Base-by-base conservation (phyloP, 2,113 vertebrate genomes). In the Oxygymnocypris stewartii region DNA sequence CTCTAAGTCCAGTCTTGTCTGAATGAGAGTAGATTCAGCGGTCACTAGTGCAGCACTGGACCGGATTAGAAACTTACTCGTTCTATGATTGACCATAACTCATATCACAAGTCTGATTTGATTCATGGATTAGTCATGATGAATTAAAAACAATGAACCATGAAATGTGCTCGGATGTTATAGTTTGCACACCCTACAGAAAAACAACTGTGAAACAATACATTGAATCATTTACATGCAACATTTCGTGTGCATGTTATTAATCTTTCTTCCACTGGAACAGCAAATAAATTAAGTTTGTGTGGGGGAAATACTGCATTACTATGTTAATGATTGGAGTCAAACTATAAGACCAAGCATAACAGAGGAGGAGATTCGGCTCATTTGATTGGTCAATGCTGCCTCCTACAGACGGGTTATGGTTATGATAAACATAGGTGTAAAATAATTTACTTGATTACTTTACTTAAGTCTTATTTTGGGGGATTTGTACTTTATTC, bases 321-420 rank as follows among this genome's bases (percentile, higher is more conserved):
- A 78, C 47, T 59, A 88, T 88, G 82, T 59, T 89, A 88, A 89
- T 88, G 84, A 87, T 79, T 71, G 83, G 28, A 35, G 82, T 40
- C 69, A 73, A n/a, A 31, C 28, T 31, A 31, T 31, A 31, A 31
- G 28, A 31, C 28, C 1, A 31, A 31, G 28, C 28, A 31, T 31
- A 1, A 31, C 28, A 31, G 28, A 31, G 28, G 8, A 9, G 44
- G 25, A 65, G 49, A 71, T 47, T 59, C 25, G 1, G 10, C 25
- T 31, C 16, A 13, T 42, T 83, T 49, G 8, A 0, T 86, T 85
- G 92, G 90, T 91, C 90, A 95, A 96, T 93, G 97, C 93, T 94
- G 95, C 96, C 97, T 96, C 90, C 98, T 96, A 93, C 91, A 90
- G 95, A 73, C 20, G 16, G 31, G 67, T 35, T 71, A 71, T 71